Evolutionary conservation across 2,888 invertebrate species (phyloP).

Genomic region (Andricus curvator): DNA sequence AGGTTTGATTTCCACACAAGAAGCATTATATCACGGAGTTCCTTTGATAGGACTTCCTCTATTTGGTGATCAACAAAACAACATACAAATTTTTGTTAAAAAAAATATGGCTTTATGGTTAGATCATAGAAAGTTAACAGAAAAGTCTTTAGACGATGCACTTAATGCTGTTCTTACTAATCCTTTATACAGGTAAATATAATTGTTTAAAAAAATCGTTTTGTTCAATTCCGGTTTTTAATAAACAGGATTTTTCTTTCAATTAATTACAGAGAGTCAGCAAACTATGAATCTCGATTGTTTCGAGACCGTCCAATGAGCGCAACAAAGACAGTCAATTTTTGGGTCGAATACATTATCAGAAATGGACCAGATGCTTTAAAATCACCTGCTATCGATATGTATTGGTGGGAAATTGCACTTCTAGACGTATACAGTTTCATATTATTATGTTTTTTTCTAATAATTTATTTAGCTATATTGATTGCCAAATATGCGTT

Average conservation of each 20-base stretch:
- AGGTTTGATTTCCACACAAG: constrained; percentile 63
- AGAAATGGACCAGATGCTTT: constrained; percentile 63
- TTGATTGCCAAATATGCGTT: too few relatives aligned
- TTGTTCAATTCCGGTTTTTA: background rate
- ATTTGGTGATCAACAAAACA: constrained; percentile 61
- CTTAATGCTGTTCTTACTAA: constrained; percentile 61
- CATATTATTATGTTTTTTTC: too few relatives aligned
- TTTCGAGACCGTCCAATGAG: constrained; percentile 66
- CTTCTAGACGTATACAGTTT: constrained; percentile 56
- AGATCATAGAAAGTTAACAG: constrained; percentile 56
- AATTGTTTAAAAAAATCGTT: background rate
- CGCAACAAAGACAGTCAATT: constrained; percentile 61
- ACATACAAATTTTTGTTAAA: constrained; percentile 60
- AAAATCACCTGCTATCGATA: constrained; percentile 58
- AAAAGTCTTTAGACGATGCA: constrained; percentile 59
- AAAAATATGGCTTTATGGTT: constrained; percentile 62
- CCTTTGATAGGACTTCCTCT: constrained; percentile 65
- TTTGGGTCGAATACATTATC: constrained; percentile 69
- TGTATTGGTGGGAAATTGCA: constrained; percentile 65
- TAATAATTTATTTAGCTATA: too few relatives aligned
- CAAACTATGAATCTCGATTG: constrained; percentile 42
- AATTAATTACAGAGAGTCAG: constrained; percentile 51
- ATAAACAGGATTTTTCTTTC: background rate
- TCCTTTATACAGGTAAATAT: constrained; percentile 59
- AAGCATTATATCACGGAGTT: constrained; percentile 61